These are phyloP conservation scores for Drosophila mayaguana DNA, from an alignment of 2,888 invertebrate genomes.

Conservation along the genomic window DNA sequence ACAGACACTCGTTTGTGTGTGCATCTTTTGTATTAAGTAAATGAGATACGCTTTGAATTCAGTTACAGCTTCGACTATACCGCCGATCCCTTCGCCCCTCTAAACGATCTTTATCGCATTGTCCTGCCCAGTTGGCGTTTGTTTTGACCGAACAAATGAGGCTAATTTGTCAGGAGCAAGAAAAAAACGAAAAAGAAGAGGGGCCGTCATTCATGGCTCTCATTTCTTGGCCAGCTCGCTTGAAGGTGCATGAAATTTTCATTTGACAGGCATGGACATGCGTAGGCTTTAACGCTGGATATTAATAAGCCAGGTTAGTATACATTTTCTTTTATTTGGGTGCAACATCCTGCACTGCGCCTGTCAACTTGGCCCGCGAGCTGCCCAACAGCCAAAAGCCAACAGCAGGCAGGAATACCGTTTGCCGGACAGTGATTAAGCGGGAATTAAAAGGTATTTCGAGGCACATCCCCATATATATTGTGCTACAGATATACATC, in stretches of 20 bases:
- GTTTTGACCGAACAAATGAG: slow-evolving; percentile 85
- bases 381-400: not conserved
- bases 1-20: not conserved
- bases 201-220: slow-evolving; percentile 2
- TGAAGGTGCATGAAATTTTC: slow-evolving; percentile 67
- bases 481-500: not conserved
- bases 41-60: slow-evolving; percentile 58
- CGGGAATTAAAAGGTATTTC: slow-evolving; percentile 68
- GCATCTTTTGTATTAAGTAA: slow-evolving; percentile 56
- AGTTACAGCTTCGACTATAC: slow-evolving; percentile 38
- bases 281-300: slow-evolving; percentile 46
- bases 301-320: slow-evolving; percentile 73
- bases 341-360: slow-evolving; percentile 44
- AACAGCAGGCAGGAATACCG: slow-evolving; percentile 69
- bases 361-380: slow-evolving; percentile 71
- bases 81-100: slow-evolving; percentile 8
- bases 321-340: slow-evolving; percentile 8
- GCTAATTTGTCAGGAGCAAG: slow-evolving; percentile 82
- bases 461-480: not conserved
- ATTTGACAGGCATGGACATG: slow-evolving; percentile 72
- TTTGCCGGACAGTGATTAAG: slow-evolving; percentile 76
- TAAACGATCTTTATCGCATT: slow-evolving; percentile 72
- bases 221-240: not conserved
- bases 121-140: slow-evolving; percentile 68
- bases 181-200: not conserved